These are phyloP conservation scores for Saxidomus purpurata DNA, from an alignment of 1,140 invertebrate genomes.

Conservation along the genomic window DNA sequence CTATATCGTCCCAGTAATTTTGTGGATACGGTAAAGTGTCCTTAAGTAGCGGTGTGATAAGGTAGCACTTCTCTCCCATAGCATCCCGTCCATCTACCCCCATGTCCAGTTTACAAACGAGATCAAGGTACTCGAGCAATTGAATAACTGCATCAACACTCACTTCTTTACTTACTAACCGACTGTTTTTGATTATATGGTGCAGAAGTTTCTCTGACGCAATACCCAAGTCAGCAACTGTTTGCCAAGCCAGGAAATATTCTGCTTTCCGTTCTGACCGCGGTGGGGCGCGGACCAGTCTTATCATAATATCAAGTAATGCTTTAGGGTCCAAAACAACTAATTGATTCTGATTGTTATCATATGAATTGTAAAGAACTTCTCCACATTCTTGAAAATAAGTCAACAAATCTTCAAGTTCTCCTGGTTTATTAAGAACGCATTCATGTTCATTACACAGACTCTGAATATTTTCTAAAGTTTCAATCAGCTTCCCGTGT, in stretches of 20 bases:
- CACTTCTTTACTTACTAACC: constrained; percentile 43
- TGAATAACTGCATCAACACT: constrained; percentile 53
- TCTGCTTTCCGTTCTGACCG: constrained; percentile 46
- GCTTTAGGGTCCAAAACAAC: constrained; percentile 72
- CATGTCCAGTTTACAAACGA: constrained; percentile 65
- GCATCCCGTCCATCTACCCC: constrained; percentile 7
- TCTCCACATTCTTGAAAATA: constrained; percentile 72
- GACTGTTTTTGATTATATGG: constrained; percentile 64
- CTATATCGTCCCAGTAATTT: constrained; percentile 61
- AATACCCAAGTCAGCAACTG: constrained; percentile 64
- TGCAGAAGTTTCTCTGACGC: constrained; percentile 60
- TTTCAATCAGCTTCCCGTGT: constrained; percentile 48
- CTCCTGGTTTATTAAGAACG: constrained; percentile 39
- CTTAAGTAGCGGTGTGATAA: constrained; percentile 67
- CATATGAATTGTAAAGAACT: constrained; percentile 71
- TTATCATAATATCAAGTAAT: constrained; percentile 68
- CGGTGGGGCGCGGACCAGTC: constrained; percentile 59
- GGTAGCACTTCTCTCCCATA: constrained; percentile 59
- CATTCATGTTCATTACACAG: constrained; percentile 65
- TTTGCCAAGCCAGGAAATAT: constrained; percentile 65
- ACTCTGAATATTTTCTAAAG: constrained; percentile 49
- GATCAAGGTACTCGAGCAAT: constrained; percentile 66
- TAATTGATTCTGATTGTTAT: constrained; percentile 70
- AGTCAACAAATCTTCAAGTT: constrained; percentile 70
- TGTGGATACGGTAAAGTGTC: constrained; percentile 59